phyloP scores from a whole-genome alignment of 37 sponge, comb jelly and placozoan genomes.

The Aplysina aerophoba region DNA sequence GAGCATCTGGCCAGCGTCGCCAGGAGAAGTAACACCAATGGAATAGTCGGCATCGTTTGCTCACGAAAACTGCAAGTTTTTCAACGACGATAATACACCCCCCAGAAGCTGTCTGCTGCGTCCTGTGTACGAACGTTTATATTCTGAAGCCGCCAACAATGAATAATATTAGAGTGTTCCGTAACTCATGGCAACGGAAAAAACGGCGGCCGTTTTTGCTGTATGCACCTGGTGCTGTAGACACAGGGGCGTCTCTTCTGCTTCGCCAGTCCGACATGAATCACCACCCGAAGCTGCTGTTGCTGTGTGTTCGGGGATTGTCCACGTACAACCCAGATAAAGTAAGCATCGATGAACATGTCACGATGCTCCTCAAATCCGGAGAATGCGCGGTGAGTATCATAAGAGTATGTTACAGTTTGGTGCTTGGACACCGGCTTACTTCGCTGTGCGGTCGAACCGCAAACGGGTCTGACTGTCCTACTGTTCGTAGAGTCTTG shows the following conservation, averaged over 20 bases:
- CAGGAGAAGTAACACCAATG: not conserved
- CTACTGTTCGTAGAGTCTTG: not conserved
- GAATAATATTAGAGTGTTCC: not conserved
- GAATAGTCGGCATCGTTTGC: not conserved
- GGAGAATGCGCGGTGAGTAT: slow-evolving; percentile 39
- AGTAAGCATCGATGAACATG: slow-evolving; percentile 41
- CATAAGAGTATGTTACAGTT: not conserved
- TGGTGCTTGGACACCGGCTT: too few relatives aligned
- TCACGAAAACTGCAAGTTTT: too few relatives aligned
- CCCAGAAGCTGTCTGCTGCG: too few relatives aligned
- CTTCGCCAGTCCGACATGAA: slow-evolving; percentile 21
- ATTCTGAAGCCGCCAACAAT: not conserved
- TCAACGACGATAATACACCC: too few relatives aligned
- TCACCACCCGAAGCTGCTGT: slow-evolving; percentile 34
- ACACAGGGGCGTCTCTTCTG: not conserved
- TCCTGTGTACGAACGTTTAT: too few relatives aligned
- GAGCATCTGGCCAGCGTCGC: not conserved
- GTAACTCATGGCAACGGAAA: not conserved
- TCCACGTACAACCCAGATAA: slow-evolving; percentile 44
- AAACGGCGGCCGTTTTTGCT: not conserved
- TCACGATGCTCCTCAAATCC: slow-evolving; percentile 38
- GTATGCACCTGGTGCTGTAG: not conserved
- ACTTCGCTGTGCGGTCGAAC: too few relatives aligned
- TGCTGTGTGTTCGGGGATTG: slow-evolving; percentile 48
- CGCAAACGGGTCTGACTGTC: too few relatives aligned